Base-by-base conservation (phyloP, 1,140 invertebrate species). In the Cryptotermes secundus region DNA sequence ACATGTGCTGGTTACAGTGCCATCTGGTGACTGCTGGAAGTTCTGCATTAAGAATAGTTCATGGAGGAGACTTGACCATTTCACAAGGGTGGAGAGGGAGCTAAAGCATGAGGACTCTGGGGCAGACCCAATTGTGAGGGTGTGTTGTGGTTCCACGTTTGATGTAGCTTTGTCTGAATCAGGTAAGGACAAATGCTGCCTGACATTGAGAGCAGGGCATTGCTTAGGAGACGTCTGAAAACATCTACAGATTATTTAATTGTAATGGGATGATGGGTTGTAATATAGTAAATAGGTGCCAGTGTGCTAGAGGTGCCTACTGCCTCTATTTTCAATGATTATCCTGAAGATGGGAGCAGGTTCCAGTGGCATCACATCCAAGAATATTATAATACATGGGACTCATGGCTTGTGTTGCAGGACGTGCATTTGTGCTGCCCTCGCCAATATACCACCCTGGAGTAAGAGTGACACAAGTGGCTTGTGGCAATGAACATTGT, bases 401-500 rank as follows among this genome's bases (percentile, higher is more conserved):
- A n/a, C n/a, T n/a, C n/a, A n/a, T 65, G 45, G 16, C n/a, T 65
- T 3, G 19, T 81, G 24, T 84, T 82, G 35, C 83, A 86, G 85
- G 85, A 24, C 35, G 38, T 35, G 81, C 80, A 24, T 86, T 83
- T 34, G 49, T 49, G 24, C 82, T 86, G n/a, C 85, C 86, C 42
- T 83, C 85, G 9, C 80, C 79, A 72, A 65, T 86, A 45, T 53
- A 83, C 45, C 82, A 36, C 31, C 79, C 84, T 45, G 79, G 79
- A 34, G 34, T 91, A 49, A 92, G 91, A 87, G 91, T 94, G 81
- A 89, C 91, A 80, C 93, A 96, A 87, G 88, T 97, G 79, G 90
- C 90, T 82, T 94, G 95, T 89, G 96, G 97, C 7, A 93, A 94
- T 88, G 96, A 97, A 88, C 96, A 97, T 89, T 93, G 92, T 34